Percentiles rank a stretch among this genome's conserved stretches.
phyloP scores from a whole-genome alignment of 2,888 invertebrate genomes.

The Phania funesta region DNA sequence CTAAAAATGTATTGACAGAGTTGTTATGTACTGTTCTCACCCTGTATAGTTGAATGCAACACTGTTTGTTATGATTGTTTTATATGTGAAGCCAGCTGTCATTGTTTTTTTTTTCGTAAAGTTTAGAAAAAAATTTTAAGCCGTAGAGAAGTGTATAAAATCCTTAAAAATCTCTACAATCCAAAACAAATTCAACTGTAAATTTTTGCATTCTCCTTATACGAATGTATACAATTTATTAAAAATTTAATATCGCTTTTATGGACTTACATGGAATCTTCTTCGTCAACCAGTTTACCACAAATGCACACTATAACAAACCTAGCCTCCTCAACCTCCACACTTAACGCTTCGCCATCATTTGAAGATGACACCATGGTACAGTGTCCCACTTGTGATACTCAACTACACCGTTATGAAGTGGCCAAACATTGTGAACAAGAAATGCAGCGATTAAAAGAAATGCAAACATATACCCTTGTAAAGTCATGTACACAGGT shows the following conservation, averaged over 20 bases:
- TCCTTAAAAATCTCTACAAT: conserved; percentile 58
- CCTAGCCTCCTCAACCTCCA: conserved; percentile 9
- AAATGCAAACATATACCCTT: conserved; percentile 51
- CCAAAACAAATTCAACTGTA: conserved; percentile 7
- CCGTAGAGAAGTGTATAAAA: conserved; percentile 28
- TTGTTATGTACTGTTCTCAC: not conserved
- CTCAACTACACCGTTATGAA: conserved; percentile 90
- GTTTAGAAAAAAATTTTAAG: conserved; percentile 4
- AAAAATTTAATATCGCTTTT: not conserved
- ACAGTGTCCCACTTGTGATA: conserved; percentile 92
- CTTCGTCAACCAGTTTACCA: conserved; percentile 20
- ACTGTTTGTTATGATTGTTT: conserved; percentile 24
- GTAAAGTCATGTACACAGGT: not conserved
- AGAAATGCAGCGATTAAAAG: conserved; percentile 87
- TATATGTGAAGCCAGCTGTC: conserved; percentile 38
- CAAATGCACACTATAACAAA: conserved; percentile 37
- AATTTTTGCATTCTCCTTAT: not conserved
- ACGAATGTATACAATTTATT: not conserved
- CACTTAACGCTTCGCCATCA: conserved; percentile 14
- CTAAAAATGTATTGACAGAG: not conserved
- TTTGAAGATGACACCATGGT: conserved; percentile 78
- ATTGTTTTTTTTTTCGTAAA: conserved; percentile 38
- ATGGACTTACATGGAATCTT: conserved; percentile 49
- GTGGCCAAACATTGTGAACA: conserved; percentile 90
- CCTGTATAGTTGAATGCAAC: not conserved